Conservation (phyloP, 2,888 invertebrate genomes). For the Venusia cambrica region DNA sequence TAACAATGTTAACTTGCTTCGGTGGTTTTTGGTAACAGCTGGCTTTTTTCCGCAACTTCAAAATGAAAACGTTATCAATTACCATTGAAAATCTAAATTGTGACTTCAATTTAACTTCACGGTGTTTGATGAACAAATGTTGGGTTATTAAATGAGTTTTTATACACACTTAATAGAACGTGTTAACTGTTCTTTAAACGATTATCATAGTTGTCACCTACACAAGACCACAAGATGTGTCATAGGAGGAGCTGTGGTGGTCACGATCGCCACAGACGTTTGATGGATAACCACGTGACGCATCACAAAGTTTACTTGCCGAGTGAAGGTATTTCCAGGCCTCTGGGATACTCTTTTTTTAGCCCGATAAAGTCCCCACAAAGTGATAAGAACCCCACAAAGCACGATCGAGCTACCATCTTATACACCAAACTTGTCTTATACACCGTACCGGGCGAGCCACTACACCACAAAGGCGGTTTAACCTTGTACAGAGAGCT, state of each 20-base stretch:
- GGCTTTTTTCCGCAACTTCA: too few relatives aligned
- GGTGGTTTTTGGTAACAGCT: too few relatives aligned
- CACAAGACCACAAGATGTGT: slow-evolving; percentile 67
- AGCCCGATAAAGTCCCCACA: slow-evolving; percentile 55
- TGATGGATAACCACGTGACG: slow-evolving; percentile 62
- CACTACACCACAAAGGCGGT: slow-evolving; percentile 68
- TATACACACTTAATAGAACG: too few relatives aligned
- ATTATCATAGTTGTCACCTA: slow-evolving; percentile 28
- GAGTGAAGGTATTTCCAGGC: slow-evolving; percentile 52
- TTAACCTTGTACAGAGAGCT: slow-evolving; percentile 74
- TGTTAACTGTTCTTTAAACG: too few relatives aligned
- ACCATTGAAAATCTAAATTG: too few relatives aligned
- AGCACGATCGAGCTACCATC: slow-evolving; percentile 61
- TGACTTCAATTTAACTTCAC: too few relatives aligned
- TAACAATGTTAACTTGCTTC: too few relatives aligned
- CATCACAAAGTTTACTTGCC: slow-evolving; percentile 65
- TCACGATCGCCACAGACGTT: slow-evolving; percentile 65
- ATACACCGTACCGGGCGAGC: slow-evolving; percentile 62
- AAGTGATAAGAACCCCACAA: slow-evolving; percentile 62
- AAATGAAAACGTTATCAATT: too few relatives aligned
- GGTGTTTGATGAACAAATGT: too few relatives aligned
- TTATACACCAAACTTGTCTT: slow-evolving; percentile 68
- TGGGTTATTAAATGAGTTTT: too few relatives aligned
- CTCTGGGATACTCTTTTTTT: slow-evolving; percentile 61
- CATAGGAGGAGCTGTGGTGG: slow-evolving; percentile 71